Percentiles rank a stretch among this genome's conserved stretches.
Conservation (phyloP, 1,140 invertebrate species). For the Zaprionus taronus region DNA sequence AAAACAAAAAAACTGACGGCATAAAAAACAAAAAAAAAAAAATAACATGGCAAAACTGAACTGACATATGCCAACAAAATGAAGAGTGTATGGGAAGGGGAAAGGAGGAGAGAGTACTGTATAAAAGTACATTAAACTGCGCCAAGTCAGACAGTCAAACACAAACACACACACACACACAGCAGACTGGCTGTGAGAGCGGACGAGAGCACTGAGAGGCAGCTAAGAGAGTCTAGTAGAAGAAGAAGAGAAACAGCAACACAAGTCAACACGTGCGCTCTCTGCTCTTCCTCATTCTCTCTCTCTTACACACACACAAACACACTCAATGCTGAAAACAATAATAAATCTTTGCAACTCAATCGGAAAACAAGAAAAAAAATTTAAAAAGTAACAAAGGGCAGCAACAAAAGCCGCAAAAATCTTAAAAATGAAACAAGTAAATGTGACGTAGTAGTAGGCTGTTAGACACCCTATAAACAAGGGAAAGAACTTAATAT, state of each 20-base stretch:
- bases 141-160: constrained; percentile 42
- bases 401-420: constrained; percentile 58
- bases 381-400: constrained; percentile 65
- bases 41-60: constrained; percentile 41
- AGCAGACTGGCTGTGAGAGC: neutral
- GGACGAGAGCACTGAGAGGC: neutral
- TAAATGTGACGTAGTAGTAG: constrained; percentile 8
- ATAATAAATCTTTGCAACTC: constrained; percentile 70
- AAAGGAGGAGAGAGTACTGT: constrained; percentile 27
- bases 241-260: constrained; percentile 12
- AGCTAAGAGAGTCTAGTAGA: neutral
- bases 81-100: constrained; percentile 16
- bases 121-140: constrained; percentile 75
- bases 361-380: constrained; percentile 60
- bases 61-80: constrained; percentile 65
- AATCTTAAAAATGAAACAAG: constrained; percentile 49
- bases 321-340: constrained; percentile 55
- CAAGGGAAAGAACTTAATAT: constrained; percentile 1
- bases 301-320: constrained; percentile 10
- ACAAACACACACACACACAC: neutral
- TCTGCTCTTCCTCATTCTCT: neutral
- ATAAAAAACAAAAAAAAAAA: neutral
- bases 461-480: neutral
- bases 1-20: constrained; percentile 15
- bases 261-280: constrained; percentile 42